Evolutionary conservation across 1,140 invertebrate species (phyloP), one percentile per base, ranked within the genome.

Genomic region (Trichonephila clavipes): DNA sequence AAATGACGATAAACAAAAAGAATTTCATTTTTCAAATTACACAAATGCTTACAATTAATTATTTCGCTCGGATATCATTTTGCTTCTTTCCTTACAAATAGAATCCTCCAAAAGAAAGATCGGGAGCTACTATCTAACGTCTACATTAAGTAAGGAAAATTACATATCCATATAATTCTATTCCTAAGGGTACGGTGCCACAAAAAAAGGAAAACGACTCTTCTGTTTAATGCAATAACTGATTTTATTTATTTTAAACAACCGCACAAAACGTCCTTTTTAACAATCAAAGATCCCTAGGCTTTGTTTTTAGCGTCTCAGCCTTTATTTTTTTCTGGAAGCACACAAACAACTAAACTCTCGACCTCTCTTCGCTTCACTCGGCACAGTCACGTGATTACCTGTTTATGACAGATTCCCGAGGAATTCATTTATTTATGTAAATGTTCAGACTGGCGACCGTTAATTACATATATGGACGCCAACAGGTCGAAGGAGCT

Each of bases 401-500:
- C 62, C 86, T 88, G 86, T 44, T 88, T 59, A 64, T 88, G 86
- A 88, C 86, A 88, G 86, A 88, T 88, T 64, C 86, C 28, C 61
- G 86, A 64, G 61, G 86, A 62, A 59, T 69, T 69, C 66, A 69
- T 69, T 69, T 69, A 69, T 69, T 58, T 89, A 89, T 89, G 88
- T 64, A 72, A 89, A 89, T 89, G 88, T 28, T 34, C 21, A 44
- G 66, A 69, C 66, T 69, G 66, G 66, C 62, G 62, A 69, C 86
- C 88, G 88, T 89, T 89, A 89, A 89, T 89, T 89, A 89, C 66
- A 21, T 69, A 69, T 69, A 69, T 69, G 66, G 88, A 72, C 88
- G 88, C 88, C 88, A 89, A 89, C 88, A 89, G 88, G 88, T 89
- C 88, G 64, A 77, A 44, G 72, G 88, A n/a, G 66, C 66, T 69